phyloP scores from a whole-genome alignment of 2,888 invertebrate genomes.

The Drosophila koepferae region DNA sequence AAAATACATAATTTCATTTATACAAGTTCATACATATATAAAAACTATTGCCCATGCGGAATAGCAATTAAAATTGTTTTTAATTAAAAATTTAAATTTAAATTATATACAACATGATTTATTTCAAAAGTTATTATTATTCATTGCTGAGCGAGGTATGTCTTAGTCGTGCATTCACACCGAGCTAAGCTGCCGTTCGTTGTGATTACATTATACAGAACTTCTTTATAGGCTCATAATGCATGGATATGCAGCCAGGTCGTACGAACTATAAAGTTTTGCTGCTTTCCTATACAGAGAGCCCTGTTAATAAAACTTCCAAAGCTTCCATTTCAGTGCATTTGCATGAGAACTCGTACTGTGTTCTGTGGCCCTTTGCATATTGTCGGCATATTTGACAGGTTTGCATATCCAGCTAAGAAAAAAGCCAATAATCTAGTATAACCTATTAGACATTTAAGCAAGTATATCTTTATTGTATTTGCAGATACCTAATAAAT shows the following conservation, averaged over 20 bases:
- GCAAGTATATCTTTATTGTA: slow-evolving; percentile 4
- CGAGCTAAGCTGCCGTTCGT: not conserved
- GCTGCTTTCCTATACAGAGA: slow-evolving; percentile 19
- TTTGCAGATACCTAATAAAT: slow-evolving; percentile 10
- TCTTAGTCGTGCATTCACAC: not conserved
- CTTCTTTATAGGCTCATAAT: slow-evolving; percentile 1
- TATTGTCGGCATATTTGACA: slow-evolving; percentile 3
- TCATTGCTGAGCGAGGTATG: not conserved
- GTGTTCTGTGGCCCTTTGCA: slow-evolving; percentile 24
- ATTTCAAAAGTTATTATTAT: not conserved
- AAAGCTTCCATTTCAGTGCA: slow-evolving; percentile 68
- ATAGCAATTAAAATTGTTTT: not conserved
- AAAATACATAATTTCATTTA: not conserved
- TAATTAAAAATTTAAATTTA: not conserved
- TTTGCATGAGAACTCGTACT: slow-evolving; percentile 57
- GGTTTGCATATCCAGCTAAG: too few species aligned
- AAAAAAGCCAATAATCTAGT: slow-evolving; percentile 2
- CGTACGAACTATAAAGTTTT: slow-evolving; percentile 13
- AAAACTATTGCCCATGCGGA: not conserved
- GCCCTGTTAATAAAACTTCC: slow-evolving; percentile 71
- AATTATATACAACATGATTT: not conserved
- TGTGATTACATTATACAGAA: slow-evolving; percentile 6
- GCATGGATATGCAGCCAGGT: not conserved
- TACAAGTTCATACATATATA: not conserved
- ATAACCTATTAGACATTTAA: not conserved